Evolutionary conservation across 2,113 vertebrate species (phyloP), one percentile per base, ranked within the genome.

Genomic region (Daphoenositta chrysoptera): DNA sequence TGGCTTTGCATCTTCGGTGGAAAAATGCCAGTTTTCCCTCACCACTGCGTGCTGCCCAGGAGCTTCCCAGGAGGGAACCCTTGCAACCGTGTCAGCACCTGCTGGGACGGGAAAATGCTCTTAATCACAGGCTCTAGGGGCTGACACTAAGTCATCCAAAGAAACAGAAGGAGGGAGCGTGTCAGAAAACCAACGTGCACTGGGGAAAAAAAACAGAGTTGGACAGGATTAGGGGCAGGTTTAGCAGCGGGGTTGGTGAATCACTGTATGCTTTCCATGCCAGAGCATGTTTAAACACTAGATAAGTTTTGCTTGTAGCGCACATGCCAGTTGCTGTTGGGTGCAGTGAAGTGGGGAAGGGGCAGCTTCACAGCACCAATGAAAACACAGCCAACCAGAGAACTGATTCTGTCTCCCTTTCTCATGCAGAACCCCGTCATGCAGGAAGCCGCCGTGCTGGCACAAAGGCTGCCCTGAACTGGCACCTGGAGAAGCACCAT

Each of bases 221-320:
- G 47, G 54, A 19, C 18, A 80, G 50, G n/a, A 61, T 48, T 15
- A 30, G 15, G 19, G 15, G 20, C 31, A 76, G 28, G 60, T 75
- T 87, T 87, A 87, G 31, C 50, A 87, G 39, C 8, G 20, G 30
- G 8, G 18, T 1, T 89, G 48, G 40, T 87, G 87, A 94, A 71
- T 95, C 56, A 68, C 57, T 35, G 7, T 33, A 7, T 0, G 5
- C 19, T 79, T 68, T 64, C 84, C 78, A 72, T 87, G 82, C 48
- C 70, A 89, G 18, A 85, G n/a, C 51, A 63, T 54, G 44, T 93
- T 94, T 89, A 71, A 92, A 51, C 30, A 44, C 53, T 89, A 82
- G 45, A 57, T 53, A 79, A 45, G 42, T 75, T 78, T 50, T 71
- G 30, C 83, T 58, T 30, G 37, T 64, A 28, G 54, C 13, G 31